Conservation (phyloP, 2,797 vertebrate genomes). For the Loris lydekkerianus region DNA sequence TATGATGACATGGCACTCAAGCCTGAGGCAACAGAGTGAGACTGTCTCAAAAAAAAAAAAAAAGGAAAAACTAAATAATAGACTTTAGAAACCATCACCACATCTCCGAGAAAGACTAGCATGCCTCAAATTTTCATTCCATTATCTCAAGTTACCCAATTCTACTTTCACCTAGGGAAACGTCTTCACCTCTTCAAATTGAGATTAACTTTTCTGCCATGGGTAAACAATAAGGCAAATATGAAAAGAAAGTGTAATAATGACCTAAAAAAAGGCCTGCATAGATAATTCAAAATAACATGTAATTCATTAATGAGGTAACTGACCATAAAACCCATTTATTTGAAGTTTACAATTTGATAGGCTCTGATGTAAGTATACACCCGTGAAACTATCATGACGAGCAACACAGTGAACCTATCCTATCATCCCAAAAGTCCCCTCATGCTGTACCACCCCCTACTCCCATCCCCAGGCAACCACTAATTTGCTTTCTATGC, state of each 20-base stretch:
- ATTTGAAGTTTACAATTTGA: background rate
- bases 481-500: background rate
- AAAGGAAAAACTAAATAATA: background rate
- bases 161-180: background rate
- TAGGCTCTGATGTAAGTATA: background rate
- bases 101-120: background rate
- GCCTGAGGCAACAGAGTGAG: too few relatives aligned
- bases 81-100: background rate
- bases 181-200: background rate
- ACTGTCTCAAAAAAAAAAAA: too few relatives aligned
- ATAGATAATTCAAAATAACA: slow-evolving; percentile 27
- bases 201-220: slow-evolving; percentile 11
- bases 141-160: background rate
- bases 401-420: background rate
- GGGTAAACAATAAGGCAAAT: background rate
- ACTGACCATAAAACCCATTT: background rate
- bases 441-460: background rate
- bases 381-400: background rate
- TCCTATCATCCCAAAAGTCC: background rate
- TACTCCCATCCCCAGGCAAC: background rate
- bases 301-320: slow-evolving; percentile 13
- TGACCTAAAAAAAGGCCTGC: background rate
- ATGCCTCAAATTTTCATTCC: background rate
- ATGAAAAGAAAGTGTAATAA: background rate
- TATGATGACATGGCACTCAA: too few relatives aligned